phyloP scores from a whole-genome alignment of 1,140 invertebrate genomes.

The Bombus huntii region DNA sequence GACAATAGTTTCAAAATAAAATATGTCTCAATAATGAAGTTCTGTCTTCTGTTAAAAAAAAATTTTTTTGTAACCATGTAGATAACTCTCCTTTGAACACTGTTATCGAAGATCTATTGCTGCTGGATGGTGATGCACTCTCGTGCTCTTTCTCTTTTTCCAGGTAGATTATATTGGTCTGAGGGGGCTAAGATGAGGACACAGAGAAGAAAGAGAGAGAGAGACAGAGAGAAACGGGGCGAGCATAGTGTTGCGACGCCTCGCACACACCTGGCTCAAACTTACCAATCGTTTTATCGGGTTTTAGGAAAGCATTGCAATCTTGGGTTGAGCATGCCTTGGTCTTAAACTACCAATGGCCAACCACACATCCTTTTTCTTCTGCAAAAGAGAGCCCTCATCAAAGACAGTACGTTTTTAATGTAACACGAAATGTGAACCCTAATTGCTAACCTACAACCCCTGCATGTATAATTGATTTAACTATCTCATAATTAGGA shows the following conservation, averaged over 20 bases:
- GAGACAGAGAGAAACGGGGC: constrained; percentile 66
- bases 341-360: constrained; percentile 83
- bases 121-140: constrained; percentile 59
- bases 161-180: constrained; percentile 57
- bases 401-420: constrained; percentile 82
- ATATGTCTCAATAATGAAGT: constrained; percentile 33
- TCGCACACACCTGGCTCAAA: constrained; percentile 77
- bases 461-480: constrained; percentile 51
- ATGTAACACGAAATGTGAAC: constrained; percentile 77
- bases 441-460: constrained; percentile 68
- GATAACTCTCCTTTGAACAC: constrained; percentile 46
- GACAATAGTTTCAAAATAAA: constrained; percentile 58
- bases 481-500: constrained; percentile 45
- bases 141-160: constrained; percentile 69
- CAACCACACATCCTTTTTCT: constrained; percentile 83
- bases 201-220: constrained; percentile 49
- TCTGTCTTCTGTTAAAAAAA: constrained; percentile 44
- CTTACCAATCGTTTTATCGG: constrained; percentile 81
- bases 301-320: constrained; percentile 82
- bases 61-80: constrained; percentile 23
- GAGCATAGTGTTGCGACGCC: constrained; percentile 72
- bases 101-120: constrained; percentile 48
- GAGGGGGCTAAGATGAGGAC: constrained; percentile 59
- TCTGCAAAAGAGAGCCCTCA: constrained; percentile 83
- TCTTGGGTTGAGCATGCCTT: constrained; percentile 82